phyloP scores from a whole-genome alignment of 1,140 invertebrate species.

The Nixonia krombeini region DNA sequence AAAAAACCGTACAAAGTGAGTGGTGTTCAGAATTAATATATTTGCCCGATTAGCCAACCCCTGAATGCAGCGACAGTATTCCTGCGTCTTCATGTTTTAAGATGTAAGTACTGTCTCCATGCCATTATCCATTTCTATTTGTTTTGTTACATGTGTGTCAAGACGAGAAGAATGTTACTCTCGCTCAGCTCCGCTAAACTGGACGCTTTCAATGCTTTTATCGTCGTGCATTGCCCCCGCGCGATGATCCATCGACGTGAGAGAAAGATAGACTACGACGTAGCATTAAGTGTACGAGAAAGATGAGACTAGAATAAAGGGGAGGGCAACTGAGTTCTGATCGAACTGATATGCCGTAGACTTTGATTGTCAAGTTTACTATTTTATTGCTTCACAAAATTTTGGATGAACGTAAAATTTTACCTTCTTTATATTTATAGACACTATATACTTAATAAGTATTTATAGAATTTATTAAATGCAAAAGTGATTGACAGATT shows the following conservation, averaged over 20 bases:
- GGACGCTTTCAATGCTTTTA: slow-evolving; percentile 15
- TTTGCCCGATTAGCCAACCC: no score
- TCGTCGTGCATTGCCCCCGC: slow-evolving; percentile 25
- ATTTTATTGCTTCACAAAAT: slow-evolving; percentile 19
- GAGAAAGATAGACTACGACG: slow-evolving; percentile 7
- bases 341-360: slow-evolving; percentile 7
- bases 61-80: slow-evolving; percentile 30
- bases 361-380: slow-evolving; percentile 14
- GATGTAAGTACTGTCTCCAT: slow-evolving; percentile 23
- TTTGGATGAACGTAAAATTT: no score
- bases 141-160: background rate
- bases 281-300: background rate
- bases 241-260: slow-evolving; percentile 21
- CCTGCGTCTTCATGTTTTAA: slow-evolving; percentile 13
- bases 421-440: no score
- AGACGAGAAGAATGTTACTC: background rate
- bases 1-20: no score
- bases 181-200: background rate
- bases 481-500: no score
- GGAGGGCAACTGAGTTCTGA: slow-evolving; percentile 5
- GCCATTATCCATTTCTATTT: background rate
- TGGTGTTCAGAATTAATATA: no score
- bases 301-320: background rate
- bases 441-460: no score
- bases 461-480: no score